Percentiles rank a stretch among this genome's conserved stretches.
These are phyloP conservation scores for human DNA, from an alignment of 2,113 vertebrate genomes.

Conservation along the genomic window DNA sequence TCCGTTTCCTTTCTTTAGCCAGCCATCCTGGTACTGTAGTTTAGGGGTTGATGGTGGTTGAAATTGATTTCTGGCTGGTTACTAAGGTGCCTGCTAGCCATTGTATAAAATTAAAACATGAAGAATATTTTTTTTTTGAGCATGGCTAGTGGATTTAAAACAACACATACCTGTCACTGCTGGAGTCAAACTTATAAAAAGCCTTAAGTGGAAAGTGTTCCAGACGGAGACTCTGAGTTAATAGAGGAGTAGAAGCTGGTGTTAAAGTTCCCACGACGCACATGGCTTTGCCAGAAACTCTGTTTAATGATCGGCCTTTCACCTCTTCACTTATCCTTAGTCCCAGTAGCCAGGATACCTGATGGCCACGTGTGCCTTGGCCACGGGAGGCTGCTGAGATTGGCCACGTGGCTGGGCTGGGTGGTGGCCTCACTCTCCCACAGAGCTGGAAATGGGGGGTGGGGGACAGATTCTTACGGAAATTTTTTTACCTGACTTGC, in stretches of 20 bases:
- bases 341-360: slow-evolving; percentile 81
- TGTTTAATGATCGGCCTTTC: slow-evolving; percentile 84
- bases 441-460: slow-evolving; percentile 81
- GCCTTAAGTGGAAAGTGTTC: slow-evolving; percentile 87
- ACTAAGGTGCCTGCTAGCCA: slow-evolving; percentile 90
- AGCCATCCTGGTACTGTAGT: slow-evolving; percentile 90
- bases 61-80: slow-evolving; percentile 90
- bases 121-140: slow-evolving; percentile 87
- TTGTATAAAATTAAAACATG: slow-evolving; percentile 87
- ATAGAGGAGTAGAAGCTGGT: slow-evolving; percentile 82
- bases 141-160: slow-evolving; percentile 89
- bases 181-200: slow-evolving; percentile 87
- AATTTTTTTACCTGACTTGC: slow-evolving; percentile 84
- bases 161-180: slow-evolving; percentile 86
- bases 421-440: slow-evolving; percentile 75
- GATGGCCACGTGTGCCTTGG: slow-evolving; percentile 82
- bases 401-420: slow-evolving; percentile 39
- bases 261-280: slow-evolving; percentile 80
- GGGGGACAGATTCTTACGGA: slow-evolving; percentile 82
- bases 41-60: slow-evolving; percentile 89
- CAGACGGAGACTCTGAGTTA: slow-evolving; percentile 83
- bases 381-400: slow-evolving; percentile 82
- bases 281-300: slow-evolving; percentile 84
- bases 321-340: slow-evolving; percentile 83
- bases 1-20: slow-evolving; percentile 89